Conservation (phyloP, 2,888 invertebrate species). For the Sipunculus nudus region DNA sequence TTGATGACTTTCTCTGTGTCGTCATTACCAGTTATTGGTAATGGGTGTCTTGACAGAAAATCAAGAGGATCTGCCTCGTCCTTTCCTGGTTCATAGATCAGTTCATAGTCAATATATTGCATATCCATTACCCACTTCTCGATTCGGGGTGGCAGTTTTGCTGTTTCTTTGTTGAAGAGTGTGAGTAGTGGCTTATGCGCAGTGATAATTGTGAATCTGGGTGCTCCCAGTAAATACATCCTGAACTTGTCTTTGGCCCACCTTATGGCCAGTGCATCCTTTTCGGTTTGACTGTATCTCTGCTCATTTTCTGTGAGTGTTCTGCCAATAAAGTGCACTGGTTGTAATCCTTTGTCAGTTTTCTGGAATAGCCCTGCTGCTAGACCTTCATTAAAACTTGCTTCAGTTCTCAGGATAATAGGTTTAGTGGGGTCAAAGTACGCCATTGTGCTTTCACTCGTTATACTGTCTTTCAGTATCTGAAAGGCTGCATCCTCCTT, state of each 20-base stretch:
- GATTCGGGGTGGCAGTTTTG: slow-evolving; percentile 12
- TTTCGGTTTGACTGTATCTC: neutral
- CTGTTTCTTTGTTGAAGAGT: slow-evolving; percentile 19
- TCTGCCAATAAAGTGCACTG: slow-evolving; percentile 26
- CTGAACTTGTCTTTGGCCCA: slow-evolving; percentile 14
- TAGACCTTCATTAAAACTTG: slow-evolving; percentile 3
- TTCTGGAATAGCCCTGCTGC: slow-evolving; percentile 14
- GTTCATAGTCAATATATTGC: slow-evolving; percentile 17
- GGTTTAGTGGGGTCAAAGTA: no score
- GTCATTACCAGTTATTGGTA: neutral
- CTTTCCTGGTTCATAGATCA: slow-evolving; percentile 10
- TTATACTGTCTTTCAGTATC: no score
- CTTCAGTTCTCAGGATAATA: no score
- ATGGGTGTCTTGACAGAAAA: neutral
- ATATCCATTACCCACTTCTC: slow-evolving; percentile 25
- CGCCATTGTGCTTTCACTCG: no score
- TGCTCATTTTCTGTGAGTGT: slow-evolving; percentile 16
- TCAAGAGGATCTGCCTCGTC: neutral
- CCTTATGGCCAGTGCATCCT: neutral
- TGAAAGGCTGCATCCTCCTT: no score
- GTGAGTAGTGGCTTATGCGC: slow-evolving; percentile 24
- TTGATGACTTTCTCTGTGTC: neutral
- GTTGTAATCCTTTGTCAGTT: slow-evolving; percentile 22
- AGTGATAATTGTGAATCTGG: slow-evolving; percentile 27
- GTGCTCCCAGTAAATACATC: slow-evolving; percentile 30